A percentile compares a stretch with the other conserved stretches of the same genome.
phyloP scores from a whole-genome alignment of 2,888 invertebrate genomes.

The Nasonia oneida region DNA sequence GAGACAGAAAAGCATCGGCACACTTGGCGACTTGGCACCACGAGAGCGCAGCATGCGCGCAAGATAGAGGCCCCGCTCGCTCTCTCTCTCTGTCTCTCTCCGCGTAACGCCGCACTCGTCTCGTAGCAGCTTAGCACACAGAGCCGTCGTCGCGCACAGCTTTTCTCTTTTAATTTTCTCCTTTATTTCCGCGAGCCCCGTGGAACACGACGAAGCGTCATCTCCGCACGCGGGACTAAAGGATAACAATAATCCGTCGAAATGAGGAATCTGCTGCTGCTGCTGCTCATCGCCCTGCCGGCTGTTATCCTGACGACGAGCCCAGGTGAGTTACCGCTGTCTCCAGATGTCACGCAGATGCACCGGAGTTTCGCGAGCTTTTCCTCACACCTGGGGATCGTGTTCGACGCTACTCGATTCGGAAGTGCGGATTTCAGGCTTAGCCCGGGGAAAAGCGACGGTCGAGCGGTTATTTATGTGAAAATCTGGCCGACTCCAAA shows the following conservation, averaged over 20 bases:
- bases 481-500: constrained; percentile 6
- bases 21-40: constrained; percentile 13
- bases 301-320: constrained; percentile 86
- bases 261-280: constrained; percentile 87
- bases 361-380: not conserved
- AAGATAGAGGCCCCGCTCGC: constrained; percentile 37
- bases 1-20: not conserved
- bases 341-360: constrained; percentile 56
- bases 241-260: constrained; percentile 66
- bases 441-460: not conserved
- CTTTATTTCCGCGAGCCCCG: constrained; percentile 6
- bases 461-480: constrained; percentile 19
- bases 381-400: not conserved
- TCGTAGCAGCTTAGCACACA: not conserved
- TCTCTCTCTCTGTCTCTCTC: constrained; percentile 1
- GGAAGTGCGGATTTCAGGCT: not conserved
- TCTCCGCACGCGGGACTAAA: not conserved
- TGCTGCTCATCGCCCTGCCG: constrained; percentile 85
- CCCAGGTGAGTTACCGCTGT: constrained; percentile 82
- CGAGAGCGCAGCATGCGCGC: constrained; percentile 37
- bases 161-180: constrained; percentile 11
- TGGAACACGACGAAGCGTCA: not conserved
- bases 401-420: not conserved
- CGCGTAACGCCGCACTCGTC: constrained; percentile 12
- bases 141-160: not conserved